Evolutionary conservation across 53 echinoderm and acorn worm species (phyloP).

Genomic region (Temnopleurus reevesii): DNA sequence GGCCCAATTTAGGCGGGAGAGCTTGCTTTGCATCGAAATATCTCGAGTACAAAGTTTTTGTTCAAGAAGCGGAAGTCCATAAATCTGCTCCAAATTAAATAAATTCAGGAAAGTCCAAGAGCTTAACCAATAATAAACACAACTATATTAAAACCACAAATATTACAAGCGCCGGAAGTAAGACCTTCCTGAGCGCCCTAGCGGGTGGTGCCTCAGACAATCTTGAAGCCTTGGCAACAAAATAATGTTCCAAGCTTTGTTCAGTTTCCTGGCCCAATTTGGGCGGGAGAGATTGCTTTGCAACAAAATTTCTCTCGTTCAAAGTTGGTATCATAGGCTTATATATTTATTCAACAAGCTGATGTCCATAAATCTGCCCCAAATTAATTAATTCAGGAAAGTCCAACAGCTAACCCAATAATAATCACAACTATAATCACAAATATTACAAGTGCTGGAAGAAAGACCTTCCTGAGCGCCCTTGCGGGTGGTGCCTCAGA

Average conservation of each 20-base stretch:
- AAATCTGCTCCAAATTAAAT: too few species aligned
- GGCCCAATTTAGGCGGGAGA: neutral
- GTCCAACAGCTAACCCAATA: neutral
- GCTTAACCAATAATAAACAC: neutral
- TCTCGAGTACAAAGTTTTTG: too few species aligned
- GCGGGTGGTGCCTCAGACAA: neutral
- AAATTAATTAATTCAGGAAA: neutral
- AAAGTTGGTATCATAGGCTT: too few species aligned
- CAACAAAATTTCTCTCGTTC: too few species aligned
- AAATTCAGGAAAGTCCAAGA: neutral
- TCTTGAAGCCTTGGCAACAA: conserved; percentile 1
- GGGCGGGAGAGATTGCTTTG: neutral
- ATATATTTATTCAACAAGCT: too few species aligned
- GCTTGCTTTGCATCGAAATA: too few species aligned
- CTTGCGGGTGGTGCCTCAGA: neutral
- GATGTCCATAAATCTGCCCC: too few species aligned
- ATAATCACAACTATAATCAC: neutral
- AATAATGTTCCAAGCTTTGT: conserved; percentile 3
- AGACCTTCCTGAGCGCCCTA: neutral
- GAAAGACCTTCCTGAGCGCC: neutral
- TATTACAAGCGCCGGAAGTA: neutral
- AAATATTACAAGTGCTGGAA: conserved; percentile 22
- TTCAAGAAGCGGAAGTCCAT: too few species aligned
- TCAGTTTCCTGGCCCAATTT: conserved; percentile 4
- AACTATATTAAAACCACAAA: conserved; percentile 18